phyloP scores from a whole-genome alignment of 2,888 invertebrate genomes.

The Neoascia interrupta region DNA sequence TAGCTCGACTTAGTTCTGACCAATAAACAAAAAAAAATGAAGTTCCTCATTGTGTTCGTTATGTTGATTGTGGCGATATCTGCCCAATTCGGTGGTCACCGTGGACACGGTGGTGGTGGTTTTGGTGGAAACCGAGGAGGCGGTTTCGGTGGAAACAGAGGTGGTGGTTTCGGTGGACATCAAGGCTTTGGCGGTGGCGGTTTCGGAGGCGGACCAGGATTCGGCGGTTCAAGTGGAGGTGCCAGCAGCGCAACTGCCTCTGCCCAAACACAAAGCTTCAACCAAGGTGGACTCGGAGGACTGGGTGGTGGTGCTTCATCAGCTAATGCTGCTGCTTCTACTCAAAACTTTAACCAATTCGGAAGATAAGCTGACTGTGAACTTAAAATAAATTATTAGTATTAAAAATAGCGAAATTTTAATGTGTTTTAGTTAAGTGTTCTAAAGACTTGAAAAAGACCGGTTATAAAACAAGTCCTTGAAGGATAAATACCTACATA shows the following conservation, averaged over 20 bases:
- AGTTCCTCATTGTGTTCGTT: background rate
- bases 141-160: background rate
- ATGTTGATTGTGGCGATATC: slow-evolving; percentile 1
- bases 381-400: background rate
- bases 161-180: slow-evolving; percentile 21
- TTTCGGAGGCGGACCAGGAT: slow-evolving; percentile 20
- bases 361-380: slow-evolving; percentile 16
- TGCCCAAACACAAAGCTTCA: slow-evolving; percentile 28
- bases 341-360: slow-evolving; percentile 29
- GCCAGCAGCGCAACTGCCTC: slow-evolving; percentile 11
- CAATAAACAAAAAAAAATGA: background rate
- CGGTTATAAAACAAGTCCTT: too few species aligned
- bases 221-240: slow-evolving; percentile 26
- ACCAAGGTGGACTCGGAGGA: slow-evolving; percentile 23
- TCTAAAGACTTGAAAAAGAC: too few species aligned
- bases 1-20: too few species aligned
- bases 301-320: slow-evolving; percentile 27
- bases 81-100: background rate
- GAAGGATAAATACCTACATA: too few species aligned
- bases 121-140: background rate
- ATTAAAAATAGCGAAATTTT: too few species aligned
- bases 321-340: slow-evolving; percentile 27
- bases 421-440: too few species aligned
- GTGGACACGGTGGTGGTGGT: background rate
- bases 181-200: background rate